Evolutionary conservation across 2,888 invertebrate species (phyloP), one percentile per base, ranked within the genome.

Genomic region (Aleiodes alternator): DNA sequence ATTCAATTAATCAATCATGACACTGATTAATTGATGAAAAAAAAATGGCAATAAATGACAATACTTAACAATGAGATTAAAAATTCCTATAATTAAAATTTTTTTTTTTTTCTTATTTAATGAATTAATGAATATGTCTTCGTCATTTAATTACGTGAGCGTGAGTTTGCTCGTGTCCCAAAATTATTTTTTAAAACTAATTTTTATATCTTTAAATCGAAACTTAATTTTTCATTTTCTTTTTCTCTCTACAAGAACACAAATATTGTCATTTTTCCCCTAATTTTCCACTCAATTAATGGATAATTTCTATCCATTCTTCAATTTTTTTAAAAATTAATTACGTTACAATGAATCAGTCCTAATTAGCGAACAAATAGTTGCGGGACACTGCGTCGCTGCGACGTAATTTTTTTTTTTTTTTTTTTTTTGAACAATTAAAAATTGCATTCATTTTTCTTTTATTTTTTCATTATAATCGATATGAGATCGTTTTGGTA

Each of bases 401-500:
- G 79, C 64, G 75, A 79, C 82, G 79, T 79, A 84, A 84, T 23
- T 23, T 23, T 23, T 23, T 23, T 23, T 78, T 78, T 79, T 82
- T 16, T 79, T 82, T n/a, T 78, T 78, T 79, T 82, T 16, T 79
- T 82, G 9, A 64, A 64, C 80, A 76, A 81, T 83, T 34, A 1
- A 34, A 34, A 34, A 84, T 86, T 86, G 84, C 84, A 83, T 43
- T 43, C 43, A 43, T 9, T 43, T 43, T 43, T 3, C 43, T 43
- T 43, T 43, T 9, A 8, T 9, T 55, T 55, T 53, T 64, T 59
- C 80, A 84, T 86, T 86, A 84, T 84, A 87, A 64, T 86, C 85
- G 85, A 86, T 82, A 86, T 87, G 87, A 87, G 87, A 87, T 87
- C 87, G 87, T 87, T 87, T 87, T 86, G 87, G 87, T 87, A 87